Base-by-base conservation (phyloP, 2,797 vertebrate genomes). In the Pipistrellus pygmaeus region DNA sequence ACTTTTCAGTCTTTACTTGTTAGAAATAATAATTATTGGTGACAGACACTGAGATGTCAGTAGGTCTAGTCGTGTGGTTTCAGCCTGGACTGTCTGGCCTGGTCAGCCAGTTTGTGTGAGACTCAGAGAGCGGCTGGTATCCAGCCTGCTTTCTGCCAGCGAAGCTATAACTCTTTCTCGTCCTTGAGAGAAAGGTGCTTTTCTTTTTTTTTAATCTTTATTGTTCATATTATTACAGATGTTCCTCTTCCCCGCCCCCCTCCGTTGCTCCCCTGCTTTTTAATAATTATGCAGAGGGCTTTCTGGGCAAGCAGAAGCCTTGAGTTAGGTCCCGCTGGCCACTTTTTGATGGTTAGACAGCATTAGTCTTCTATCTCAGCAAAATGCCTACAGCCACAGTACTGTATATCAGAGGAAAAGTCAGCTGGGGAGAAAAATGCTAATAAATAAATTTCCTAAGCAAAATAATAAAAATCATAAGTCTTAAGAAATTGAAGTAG, bases 401-500 rank as follows among this genome's bases (percentile, higher is more conserved):
- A 60, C 66, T 89, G 51, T 30, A 55, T n/a, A 85, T 38, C 53
- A 64, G 25, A 6, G 60, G 68, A 76, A 90, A 84, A 83, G 23
- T 32, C 85, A 92, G 23, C 8, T 71, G 35, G 27, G 41, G 13
- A 38, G 46, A 11, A 64, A 60, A 89, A 80, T 64, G 38, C 30
- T 62, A 35, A 62, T 55, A 88, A 88, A n/a, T 44, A 51, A 80
- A 83, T 48, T 53, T n/a, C 92, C 44, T 72, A 80, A 94, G 46
- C 41, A 83, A 92, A 91, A 62, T 46, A 71, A 17, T 69, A 80
- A 77, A 92, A 87, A 38, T 85, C 44, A 2, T 27, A 83, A 72
- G 17, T 10, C 66, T 85, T 82, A 82, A 88, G 48, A 82, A 93
- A 32, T 38, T 84, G 48, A 91, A 92, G 30, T 90, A 72, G 20